These are phyloP conservation scores for Rotaria socialis DNA, from an alignment of 2,888 invertebrate species.

Conservation along the genomic window DNA sequence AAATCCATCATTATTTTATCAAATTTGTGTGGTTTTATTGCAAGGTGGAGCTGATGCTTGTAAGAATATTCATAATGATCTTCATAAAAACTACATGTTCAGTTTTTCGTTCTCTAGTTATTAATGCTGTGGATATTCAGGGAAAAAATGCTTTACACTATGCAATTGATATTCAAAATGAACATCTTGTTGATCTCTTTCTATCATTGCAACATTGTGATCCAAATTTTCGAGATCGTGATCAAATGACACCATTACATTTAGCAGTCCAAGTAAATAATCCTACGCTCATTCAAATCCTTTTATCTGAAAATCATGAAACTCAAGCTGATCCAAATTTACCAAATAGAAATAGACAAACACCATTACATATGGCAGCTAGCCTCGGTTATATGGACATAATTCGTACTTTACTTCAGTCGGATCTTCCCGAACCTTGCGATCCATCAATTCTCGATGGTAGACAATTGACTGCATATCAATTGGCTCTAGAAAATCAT, in stretches of 20 bases:
- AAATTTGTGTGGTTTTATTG: not conserved
- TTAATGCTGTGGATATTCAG: not conserved
- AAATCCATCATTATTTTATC: not conserved
- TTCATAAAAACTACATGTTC: not conserved
- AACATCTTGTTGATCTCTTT: not conserved
- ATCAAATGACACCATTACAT: constrained; percentile 23
- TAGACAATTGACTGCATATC: not conserved
- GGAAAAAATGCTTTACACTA: constrained; percentile 17
- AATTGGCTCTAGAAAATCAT: not conserved
- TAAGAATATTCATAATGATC: not conserved
- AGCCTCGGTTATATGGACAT: not conserved
- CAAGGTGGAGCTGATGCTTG: not conserved
- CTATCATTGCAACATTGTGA: not conserved
- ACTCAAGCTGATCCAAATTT: constrained; percentile 23
- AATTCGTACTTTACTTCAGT: not conserved
- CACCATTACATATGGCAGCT: not conserved
- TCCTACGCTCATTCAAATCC: not conserved
- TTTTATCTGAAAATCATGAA: not conserved
- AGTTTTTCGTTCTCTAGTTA: not conserved
- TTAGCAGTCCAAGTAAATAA: not conserved
- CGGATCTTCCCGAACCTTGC: not conserved
- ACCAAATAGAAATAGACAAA: not conserved
- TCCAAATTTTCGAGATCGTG: not conserved
- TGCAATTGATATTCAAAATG: not conserved
- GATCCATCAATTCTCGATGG: not conserved